Base-by-base conservation (phyloP, 2,797 vertebrate genomes). In the Florisuga fusca region DNA sequence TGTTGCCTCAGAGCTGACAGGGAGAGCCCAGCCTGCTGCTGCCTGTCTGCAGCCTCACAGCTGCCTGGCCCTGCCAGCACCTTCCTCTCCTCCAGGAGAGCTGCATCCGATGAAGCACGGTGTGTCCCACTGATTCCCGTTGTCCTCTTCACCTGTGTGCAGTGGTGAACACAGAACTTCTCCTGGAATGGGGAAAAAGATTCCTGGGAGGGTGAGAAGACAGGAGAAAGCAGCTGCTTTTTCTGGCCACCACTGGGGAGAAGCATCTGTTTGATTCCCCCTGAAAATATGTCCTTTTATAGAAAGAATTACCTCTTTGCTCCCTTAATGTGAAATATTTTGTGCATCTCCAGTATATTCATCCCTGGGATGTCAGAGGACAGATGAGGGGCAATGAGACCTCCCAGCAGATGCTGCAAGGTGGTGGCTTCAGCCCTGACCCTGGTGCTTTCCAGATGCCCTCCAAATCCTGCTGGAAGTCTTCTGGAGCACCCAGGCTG, bases 1-100 rank as follows among this genome's bases (percentile, higher is more conserved):
- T 97, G 93, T 97, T 97, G 95, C 69, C 79, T 95, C 79, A 6
- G 19, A 0, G 41, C 93, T 84, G 83, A 51, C 16, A 58, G 48
- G 74, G 31, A 93, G 54, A 90, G 48, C 34, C 31, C 1, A 0
- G 41, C 75, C 58, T 12, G 4, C 34, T 64, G 45, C 9, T 13
- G 41, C 83, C 22, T 7, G 11, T 5, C 59, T 29, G 64, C 80
- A 58, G 50, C 38, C 41, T 1, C 34, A 16, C 27, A 26, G 31
- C 23, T 7, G 19, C 7, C 63, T 76, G 33, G 29, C 33, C 33
- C 0, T 4, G 1, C 1, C 5, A 68, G 6, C 58, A 29, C 58
- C 53, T 25, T 71, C 58, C 45, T 15, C 14, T 19, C 46, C 14
- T 19, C 46, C 76, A 25, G 82, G 54, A 46, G 21, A 66, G 34